Base-by-base conservation (phyloP, 2,797 vertebrate species). In the Astyanax mexicanus region DNA sequence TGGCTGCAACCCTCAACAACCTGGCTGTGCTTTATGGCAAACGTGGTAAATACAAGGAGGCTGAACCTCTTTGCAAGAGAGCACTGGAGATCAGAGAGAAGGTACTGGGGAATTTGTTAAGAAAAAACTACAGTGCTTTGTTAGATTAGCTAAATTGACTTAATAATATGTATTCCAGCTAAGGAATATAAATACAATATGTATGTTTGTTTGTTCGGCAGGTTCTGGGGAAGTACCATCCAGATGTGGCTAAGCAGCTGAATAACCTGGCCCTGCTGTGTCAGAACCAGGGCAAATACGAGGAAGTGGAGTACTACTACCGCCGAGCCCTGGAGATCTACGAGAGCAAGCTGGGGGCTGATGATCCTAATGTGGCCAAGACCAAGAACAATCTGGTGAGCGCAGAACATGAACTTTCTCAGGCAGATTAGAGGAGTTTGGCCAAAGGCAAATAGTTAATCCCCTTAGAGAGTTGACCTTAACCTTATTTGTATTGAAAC, bases 201-300 rank as follows among this genome's bases (percentile, higher is more conserved):
- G n/a, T n/a, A n/a, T n/a, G n/a, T 8, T 11, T 23, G 12, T 57
- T 17, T 0, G 3, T 25, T 72, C 32, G 58, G 55, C 86, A 93
- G 93, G 93, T 94, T 40, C 80, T 94, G 84, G 93, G 93, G 17
- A 92, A 86, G 74, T 93, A 94, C 74, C 98, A 99, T 80, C 98
- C 98, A 0, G 98, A 99, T 11, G 98, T 99, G 61, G 98, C 97
- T 71, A 99, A 99, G 90, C 97, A 99, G 86, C 94, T 99, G 72
- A 99, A 99, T 91, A 99, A 99, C 85, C 74, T 99, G 85, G 98
- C 98, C 2, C 93, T 99, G 83, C 86, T 99, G 76, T 99, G 98
- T 81, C 98, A 99, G 92, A 99, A 99, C 91, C 98, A 99, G 94
- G 95, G 96, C 81, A 99, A 99, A 81, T 99, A 99, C 2, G 95